Conservation (phyloP, 2,888 invertebrate species). For the Hyposoter didymator region DNA sequence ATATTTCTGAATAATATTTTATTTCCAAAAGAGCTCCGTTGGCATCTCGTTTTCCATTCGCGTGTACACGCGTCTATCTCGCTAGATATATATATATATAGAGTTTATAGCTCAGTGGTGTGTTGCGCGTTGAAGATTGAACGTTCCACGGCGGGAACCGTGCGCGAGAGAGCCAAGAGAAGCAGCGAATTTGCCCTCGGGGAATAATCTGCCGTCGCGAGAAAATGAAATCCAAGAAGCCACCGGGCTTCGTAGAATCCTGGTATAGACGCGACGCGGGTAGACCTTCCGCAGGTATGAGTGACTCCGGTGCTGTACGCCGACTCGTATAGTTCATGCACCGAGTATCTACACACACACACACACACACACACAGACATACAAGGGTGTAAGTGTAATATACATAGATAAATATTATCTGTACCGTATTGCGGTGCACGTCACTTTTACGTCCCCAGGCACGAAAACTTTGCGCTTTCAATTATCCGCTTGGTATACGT, state of each 20-base stretch:
- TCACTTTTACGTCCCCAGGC: slow-evolving; percentile 61
- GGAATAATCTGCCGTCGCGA: slow-evolving; percentile 57
- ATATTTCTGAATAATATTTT: slow-evolving; percentile 14
- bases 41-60: slow-evolving; percentile 58
- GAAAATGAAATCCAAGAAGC: slow-evolving; percentile 65
- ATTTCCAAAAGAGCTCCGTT: not conserved
- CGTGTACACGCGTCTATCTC: slow-evolving; percentile 6
- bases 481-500: slow-evolving; percentile 61
- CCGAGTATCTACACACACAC: not conserved
- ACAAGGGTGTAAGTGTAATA: not conserved
- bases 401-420: slow-evolving; percentile 1
- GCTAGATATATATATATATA: not conserved
- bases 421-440: slow-evolving; percentile 37
- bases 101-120: slow-evolving; percentile 5
- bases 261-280: slow-evolving; percentile 5
- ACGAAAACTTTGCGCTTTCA: slow-evolving; percentile 64
- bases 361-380: too few relatives aligned
- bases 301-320: slow-evolving; percentile 53
- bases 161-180: slow-evolving; percentile 1
- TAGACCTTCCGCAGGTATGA: slow-evolving; percentile 30
- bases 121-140: slow-evolving; percentile 41
- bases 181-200: slow-evolving; percentile 42
- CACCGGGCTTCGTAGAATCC: slow-evolving; percentile 61
- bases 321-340: slow-evolving; percentile 31
- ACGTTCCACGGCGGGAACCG: slow-evolving; percentile 29